These are phyloP conservation scores for Corythucha ciliata DNA, from an alignment of 2,888 invertebrate genomes.

Conservation along the genomic window DNA sequence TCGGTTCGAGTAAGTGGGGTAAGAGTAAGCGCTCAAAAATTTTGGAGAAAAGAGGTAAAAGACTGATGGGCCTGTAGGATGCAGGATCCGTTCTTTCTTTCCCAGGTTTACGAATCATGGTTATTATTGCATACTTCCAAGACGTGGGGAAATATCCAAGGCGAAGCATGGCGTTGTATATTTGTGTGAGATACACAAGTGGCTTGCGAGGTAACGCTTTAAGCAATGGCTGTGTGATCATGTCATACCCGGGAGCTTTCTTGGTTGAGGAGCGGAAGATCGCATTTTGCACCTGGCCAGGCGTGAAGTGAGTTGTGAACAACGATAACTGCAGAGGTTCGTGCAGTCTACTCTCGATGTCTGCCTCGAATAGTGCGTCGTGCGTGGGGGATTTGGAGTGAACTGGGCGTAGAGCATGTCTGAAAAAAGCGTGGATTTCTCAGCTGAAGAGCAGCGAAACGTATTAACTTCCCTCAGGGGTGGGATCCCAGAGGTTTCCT, in stretches of 20 bases:
- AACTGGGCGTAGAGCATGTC: conserved; percentile 6
- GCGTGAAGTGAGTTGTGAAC: conserved; percentile 7
- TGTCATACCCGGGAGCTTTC: conserved; percentile 14
- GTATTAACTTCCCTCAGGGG: not conserved
- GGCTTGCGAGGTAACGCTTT: conserved; percentile 1
- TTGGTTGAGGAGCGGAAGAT: conserved; percentile 14
- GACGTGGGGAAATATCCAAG: not conserved
- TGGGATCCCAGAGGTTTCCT: conserved; percentile 4
- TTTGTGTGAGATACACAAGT: not conserved
- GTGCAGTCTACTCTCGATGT: no score
- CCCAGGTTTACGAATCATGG: conserved; percentile 3
- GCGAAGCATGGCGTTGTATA: conserved; percentile 2
- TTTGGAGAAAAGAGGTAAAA: conserved; percentile 8
- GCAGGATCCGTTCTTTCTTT: not conserved
- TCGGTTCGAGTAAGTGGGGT: not conserved
- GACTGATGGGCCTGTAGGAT: conserved; percentile 1
- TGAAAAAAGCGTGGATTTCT: conserved; percentile 9
- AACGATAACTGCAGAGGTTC: conserved; percentile 14
- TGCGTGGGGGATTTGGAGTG: no score
- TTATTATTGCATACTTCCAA: conserved; percentile 1
- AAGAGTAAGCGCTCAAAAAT: conserved; percentile 7
- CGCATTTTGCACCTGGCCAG: conserved; percentile 14
- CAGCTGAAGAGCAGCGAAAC: not conserved
- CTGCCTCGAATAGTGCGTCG: no score
- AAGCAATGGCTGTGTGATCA: not conserved